phyloP scores from a whole-genome alignment of 2,888 invertebrate species.

The Epinotia ramella region DNA sequence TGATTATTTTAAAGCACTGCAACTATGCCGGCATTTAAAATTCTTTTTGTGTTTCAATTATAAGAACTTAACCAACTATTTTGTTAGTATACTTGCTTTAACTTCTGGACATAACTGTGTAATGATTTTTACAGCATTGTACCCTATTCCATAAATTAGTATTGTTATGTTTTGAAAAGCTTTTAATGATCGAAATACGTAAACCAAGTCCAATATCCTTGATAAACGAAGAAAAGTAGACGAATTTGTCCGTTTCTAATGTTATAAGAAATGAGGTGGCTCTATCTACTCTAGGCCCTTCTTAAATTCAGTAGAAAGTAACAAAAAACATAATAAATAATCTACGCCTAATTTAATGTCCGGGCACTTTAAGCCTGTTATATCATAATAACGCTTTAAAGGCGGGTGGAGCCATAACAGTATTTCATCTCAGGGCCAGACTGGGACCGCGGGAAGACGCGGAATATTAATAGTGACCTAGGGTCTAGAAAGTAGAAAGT shows the following conservation, averaged over 20 bases:
- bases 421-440: conserved; percentile 24
- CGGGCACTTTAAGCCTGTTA: conserved; percentile 24
- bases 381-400: conserved; percentile 18
- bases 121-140: no score
- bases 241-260: no score
- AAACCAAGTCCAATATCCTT: no score
- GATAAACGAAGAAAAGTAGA: no score
- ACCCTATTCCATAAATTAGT: no score
- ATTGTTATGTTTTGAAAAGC: no score
- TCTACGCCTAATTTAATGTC: conserved; percentile 23
- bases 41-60: background rate
- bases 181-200: no score
- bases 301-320: background rate
- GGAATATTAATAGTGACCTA: conserved; percentile 24
- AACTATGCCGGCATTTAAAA: background rate
- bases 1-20: background rate
- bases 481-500: background rate
- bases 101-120: no score
- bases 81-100: no score
- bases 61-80: no score
- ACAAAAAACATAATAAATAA: background rate
- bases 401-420: conserved; percentile 17
- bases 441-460: conserved; percentile 2
- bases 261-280: no score
- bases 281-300: background rate